phyloP scores from a whole-genome alignment of 2,888 invertebrate species.

The Eupithecia dodoneata region DNA sequence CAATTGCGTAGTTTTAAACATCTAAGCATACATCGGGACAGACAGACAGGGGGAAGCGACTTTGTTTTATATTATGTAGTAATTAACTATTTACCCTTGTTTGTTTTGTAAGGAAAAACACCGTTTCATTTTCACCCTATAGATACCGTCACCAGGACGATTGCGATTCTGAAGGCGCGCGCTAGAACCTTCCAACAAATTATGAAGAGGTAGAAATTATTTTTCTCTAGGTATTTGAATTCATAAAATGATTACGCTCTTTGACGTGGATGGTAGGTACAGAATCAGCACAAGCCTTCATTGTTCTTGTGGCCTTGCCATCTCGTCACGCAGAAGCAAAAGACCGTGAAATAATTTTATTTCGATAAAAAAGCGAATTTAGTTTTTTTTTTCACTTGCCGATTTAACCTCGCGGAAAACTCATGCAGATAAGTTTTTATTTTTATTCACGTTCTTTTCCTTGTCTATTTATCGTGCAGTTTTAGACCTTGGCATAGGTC shows the following conservation, averaged over 20 bases:
- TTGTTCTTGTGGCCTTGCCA: constrained; percentile 21
- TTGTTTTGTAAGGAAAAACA: too few species aligned
- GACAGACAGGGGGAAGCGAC: too few species aligned
- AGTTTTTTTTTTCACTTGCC: constrained; percentile 18
- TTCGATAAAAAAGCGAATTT: constrained; percentile 21
- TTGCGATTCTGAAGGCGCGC: too few species aligned
- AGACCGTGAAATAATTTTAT: constrained; percentile 33
- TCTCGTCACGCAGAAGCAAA: constrained; percentile 23
- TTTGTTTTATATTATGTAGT: too few species aligned
- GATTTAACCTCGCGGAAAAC: constrained; percentile 19
- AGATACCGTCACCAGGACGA: too few species aligned
- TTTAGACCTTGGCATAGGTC: neutral
- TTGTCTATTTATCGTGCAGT: neutral
- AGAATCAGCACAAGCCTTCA: constrained; percentile 2
- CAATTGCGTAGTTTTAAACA: too few species aligned
- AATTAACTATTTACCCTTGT: too few species aligned
- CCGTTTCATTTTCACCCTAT: too few species aligned
- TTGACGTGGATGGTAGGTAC: constrained; percentile 3
- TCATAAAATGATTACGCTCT: neutral
- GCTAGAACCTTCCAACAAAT: neutral
- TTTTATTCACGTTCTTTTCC: constrained; percentile 10
- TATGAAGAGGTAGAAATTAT: neutral
- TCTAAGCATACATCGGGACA: too few species aligned
- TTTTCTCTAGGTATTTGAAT: neutral
- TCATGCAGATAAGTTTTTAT: constrained; percentile 7